Conservation (phyloP, 2,888 invertebrate genomes). For the Drosophila kokeensis region DNA sequence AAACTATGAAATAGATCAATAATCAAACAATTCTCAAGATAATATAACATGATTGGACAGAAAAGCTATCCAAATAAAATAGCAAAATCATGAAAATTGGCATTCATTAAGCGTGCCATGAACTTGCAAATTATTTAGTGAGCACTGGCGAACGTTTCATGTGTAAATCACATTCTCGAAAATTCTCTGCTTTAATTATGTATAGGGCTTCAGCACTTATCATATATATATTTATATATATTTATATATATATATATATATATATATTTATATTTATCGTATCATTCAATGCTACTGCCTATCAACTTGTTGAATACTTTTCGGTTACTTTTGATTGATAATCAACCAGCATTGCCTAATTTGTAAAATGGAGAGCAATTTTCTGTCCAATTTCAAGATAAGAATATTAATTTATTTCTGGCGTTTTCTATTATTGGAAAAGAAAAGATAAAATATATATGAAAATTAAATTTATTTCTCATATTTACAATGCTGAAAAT, state of each 20-base stretch:
- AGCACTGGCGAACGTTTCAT: conserved; percentile 12
- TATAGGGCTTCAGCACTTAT: conserved; percentile 1
- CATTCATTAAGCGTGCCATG: conserved; percentile 58
- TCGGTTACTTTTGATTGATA: conserved; percentile 67
- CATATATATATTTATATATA: conserved; percentile 4
- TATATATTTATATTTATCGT: conserved; percentile 26
- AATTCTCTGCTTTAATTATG: conserved; percentile 25
- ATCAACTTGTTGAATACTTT: conserved; percentile 30
- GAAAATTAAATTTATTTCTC: not conserved
- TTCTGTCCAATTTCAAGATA: conserved; percentile 27
- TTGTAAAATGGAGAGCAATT: conserved; percentile 6
- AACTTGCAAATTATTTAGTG: conserved; percentile 41
- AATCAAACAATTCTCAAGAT: conserved; percentile 1
- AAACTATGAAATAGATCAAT: conserved; percentile 60
- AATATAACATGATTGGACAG: conserved; percentile 42
- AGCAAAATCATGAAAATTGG: conserved; percentile 49
- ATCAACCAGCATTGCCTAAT: conserved; percentile 27
- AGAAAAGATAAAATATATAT: not conserved
- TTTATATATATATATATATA: conserved; percentile 19
- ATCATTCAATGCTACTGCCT: conserved; percentile 2
- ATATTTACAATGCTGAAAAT: not conserved
- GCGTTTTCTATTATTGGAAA: not conserved
- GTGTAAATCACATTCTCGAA: conserved; percentile 44
- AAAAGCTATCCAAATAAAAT: conserved; percentile 37
- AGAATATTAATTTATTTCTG: conserved; percentile 39